Conservation (phyloP, 2,797 vertebrate genomes). For the Darevskia nairensis region DNA sequence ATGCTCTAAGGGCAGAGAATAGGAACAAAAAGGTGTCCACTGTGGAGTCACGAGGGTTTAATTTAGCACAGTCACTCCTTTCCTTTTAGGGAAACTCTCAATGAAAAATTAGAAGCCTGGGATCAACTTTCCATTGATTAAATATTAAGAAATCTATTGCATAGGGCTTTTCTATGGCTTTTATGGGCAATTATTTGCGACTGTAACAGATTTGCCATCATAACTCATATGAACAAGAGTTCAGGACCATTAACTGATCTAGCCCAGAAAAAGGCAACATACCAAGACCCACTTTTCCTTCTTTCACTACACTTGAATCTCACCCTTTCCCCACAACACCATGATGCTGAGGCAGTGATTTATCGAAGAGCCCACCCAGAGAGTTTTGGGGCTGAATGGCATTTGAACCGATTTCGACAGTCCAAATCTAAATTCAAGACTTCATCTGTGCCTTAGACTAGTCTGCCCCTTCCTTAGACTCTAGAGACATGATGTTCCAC, state of each 20-base stretch:
- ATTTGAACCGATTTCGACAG: neutral
- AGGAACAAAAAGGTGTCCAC: neutral
- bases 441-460: neutral
- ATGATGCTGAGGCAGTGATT: neutral
- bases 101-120: slow-evolving; percentile 33
- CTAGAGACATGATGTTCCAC: neutral
- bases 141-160: neutral
- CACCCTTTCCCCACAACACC: neutral
- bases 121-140: neutral
- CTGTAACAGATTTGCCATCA: too few relatives aligned
- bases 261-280: neutral
- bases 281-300: neutral
- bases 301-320: neutral
- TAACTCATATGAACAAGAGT: neutral
- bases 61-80: slow-evolving; percentile 9
- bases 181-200: slow-evolving; percentile 2
- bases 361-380: neutral
- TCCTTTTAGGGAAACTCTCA: slow-evolving; percentile 43
- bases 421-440: neutral
- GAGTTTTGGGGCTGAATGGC: neutral
- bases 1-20: neutral
- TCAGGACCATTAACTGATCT: neutral
- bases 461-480: neutral
- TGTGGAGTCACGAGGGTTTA: neutral
- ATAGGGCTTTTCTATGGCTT: neutral